A percentile compares a stretch with the other conserved stretches of the same genome.
phyloP scores from a whole-genome alignment of 2,797 vertebrate genomes.

The Astyanax mexicanus region DNA sequence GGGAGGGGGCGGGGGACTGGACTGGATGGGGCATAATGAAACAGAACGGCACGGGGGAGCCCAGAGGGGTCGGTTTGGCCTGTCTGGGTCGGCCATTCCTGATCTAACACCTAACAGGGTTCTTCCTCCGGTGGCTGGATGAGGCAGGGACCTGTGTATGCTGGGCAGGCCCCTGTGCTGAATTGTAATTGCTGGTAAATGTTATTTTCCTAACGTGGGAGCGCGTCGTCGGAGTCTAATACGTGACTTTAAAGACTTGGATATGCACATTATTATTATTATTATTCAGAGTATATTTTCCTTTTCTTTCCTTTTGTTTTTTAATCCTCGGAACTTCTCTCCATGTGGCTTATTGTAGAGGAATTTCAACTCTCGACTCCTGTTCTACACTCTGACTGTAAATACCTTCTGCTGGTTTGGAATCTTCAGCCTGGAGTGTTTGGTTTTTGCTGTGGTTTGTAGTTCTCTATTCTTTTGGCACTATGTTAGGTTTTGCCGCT shows the following conservation, averaged over 20 bases:
- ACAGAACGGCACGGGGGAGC: background rate
- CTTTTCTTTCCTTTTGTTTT: background rate
- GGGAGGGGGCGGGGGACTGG: background rate
- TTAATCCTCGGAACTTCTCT: background rate
- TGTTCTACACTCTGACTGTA: background rate
- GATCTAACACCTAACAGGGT: background rate
- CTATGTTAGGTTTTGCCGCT: background rate
- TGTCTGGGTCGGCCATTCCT: background rate
- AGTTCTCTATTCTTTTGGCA: background rate
- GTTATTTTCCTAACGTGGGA: slow-evolving; percentile 35
- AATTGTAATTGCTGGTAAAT: slow-evolving; percentile 36
- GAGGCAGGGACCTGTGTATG: background rate
- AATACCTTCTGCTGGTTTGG: background rate
- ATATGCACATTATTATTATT: slow-evolving; percentile 11
- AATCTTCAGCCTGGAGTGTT: background rate
- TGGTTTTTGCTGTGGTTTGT: slow-evolving; percentile 21
- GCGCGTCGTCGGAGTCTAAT: slow-evolving; percentile 20
- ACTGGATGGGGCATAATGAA: background rate
- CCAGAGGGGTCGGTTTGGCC: background rate
- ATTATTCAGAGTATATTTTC: slow-evolving; percentile 15
- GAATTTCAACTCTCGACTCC: background rate
- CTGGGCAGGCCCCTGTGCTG: slow-evolving; percentile 16
- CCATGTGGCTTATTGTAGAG: background rate
- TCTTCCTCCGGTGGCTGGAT: slow-evolving; percentile 18
- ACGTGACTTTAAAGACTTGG: slow-evolving; percentile 16